phyloP scores from a whole-genome alignment of 2,797 vertebrate species.

The Setipinna tenuifilis region DNA sequence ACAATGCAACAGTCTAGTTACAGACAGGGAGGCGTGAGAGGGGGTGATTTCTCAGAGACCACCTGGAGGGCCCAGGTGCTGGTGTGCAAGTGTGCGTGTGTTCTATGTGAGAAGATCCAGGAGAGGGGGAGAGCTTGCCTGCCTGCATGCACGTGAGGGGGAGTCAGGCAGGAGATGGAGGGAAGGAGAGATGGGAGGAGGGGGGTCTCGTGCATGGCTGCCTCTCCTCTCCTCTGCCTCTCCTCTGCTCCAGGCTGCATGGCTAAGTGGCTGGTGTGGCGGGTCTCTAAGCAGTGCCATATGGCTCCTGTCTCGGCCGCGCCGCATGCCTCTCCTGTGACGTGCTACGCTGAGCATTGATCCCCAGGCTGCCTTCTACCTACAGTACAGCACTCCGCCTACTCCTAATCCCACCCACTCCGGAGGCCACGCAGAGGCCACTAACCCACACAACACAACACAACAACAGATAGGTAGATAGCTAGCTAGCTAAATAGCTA shows the following conservation, averaged over 20 bases:
- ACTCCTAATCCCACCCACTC: slow-evolving; percentile 22
- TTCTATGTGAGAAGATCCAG: too few relatives aligned
- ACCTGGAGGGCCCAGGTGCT: slow-evolving; percentile 14
- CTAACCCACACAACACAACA: neutral
- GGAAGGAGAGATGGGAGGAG: slow-evolving; percentile 4
- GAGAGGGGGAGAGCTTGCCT: too few relatives aligned
- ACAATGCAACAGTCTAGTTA: neutral
- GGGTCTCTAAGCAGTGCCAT: slow-evolving; percentile 60
- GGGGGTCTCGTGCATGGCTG: neutral
- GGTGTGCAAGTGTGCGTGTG: too few relatives aligned
- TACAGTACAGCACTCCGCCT: too few relatives aligned
- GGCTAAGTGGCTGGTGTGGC: slow-evolving; percentile 57
- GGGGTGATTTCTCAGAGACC: too few relatives aligned
- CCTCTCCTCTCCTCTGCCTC: neutral
- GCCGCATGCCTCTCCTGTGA: slow-evolving; percentile 47
- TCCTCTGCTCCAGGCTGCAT: neutral
- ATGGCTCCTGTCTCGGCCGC: slow-evolving; percentile 62
- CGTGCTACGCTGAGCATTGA: slow-evolving; percentile 35
- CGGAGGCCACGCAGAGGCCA: neutral
- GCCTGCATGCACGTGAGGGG: too few relatives aligned
- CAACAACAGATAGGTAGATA: too few relatives aligned
- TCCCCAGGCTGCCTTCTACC: too few relatives aligned
- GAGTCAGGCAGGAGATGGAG: slow-evolving; percentile 33
- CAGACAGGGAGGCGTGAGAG: neutral
- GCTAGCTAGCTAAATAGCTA: too few relatives aligned